Evolutionary conservation across 2,888 invertebrate species (phyloP).

Genomic region (Lepidochitona cinerea): DNA sequence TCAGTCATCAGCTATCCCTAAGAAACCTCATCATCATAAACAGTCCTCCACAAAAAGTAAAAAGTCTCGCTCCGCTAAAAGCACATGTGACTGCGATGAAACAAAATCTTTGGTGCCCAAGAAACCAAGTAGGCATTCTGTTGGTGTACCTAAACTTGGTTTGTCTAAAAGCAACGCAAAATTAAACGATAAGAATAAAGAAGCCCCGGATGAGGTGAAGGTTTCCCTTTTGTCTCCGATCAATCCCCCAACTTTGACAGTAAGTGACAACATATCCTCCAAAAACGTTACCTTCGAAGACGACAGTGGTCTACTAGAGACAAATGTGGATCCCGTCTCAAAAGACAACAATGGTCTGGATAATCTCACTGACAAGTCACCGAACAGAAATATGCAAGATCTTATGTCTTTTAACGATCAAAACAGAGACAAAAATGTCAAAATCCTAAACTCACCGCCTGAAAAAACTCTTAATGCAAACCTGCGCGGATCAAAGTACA

Average conservation of each 20-base stretch:
- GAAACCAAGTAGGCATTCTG: neutral
- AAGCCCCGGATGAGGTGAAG: neutral
- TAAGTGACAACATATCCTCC: neutral
- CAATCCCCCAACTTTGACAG: constrained; percentile 7
- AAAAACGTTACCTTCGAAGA: constrained; percentile 10
- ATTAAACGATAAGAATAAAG: neutral
- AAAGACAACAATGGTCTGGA: neutral
- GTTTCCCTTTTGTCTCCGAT: neutral
- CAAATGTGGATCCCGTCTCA: neutral
- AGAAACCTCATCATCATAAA: constrained; percentile 15
- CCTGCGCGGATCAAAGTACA: constrained; percentile 58
- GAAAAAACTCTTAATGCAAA: constrained; percentile 32
- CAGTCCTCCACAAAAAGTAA: neutral
- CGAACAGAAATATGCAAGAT: constrained; percentile 4
- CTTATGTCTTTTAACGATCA: neutral
- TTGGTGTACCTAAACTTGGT: neutral
- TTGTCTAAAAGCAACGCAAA: neutral
- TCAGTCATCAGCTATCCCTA: constrained; percentile 15
- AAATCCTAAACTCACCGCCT: neutral
- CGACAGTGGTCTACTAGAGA: constrained; percentile 1
- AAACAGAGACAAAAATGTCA: constrained; percentile 5
- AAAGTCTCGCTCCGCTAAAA: neutral
- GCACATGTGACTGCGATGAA: neutral
- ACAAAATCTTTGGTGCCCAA: neutral
- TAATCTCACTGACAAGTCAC: neutral